These are phyloP conservation scores for Rhagonycha lutea DNA, from an alignment of 2,888 invertebrate species.

Conservation along the genomic window DNA sequence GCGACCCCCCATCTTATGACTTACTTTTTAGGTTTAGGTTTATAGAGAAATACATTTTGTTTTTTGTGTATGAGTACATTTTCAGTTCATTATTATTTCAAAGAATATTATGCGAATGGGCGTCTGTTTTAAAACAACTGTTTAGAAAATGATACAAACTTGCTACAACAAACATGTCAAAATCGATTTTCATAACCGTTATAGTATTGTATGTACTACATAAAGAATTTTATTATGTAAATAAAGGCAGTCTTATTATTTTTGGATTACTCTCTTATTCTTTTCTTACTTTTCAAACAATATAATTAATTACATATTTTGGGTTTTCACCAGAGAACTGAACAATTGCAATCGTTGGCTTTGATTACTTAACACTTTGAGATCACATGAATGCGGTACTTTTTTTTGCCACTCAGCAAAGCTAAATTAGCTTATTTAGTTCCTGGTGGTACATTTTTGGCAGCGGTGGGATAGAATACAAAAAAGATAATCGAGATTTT, in stretches of 20 bases:
- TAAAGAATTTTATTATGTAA: not conserved
- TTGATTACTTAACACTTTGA: not conserved
- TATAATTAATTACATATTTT: not conserved
- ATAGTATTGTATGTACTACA: not conserved
- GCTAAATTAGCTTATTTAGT: not conserved
- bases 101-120: not conserved
- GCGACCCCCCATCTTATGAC: slow-evolving; percentile 16
- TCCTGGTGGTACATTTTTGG: not conserved
- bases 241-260: not conserved
- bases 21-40: slow-evolving; percentile 2
- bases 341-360: not conserved
- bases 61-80: not conserved
- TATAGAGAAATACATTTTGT: slow-evolving; percentile 13
- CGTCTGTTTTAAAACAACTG: not conserved
- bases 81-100: not conserved
- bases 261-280: not conserved
- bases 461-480: not conserved
- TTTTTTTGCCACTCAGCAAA: too few species aligned
- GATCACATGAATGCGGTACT: too few species aligned
- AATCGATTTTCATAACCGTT: not conserved
- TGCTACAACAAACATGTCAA: not conserved
- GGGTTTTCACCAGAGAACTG: not conserved
- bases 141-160: not conserved
- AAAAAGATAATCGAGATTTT: not conserved
- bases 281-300: not conserved